Base-by-base conservation (phyloP, 2,113 vertebrate genomes). In the Arvicanthis niloticus region DNA sequence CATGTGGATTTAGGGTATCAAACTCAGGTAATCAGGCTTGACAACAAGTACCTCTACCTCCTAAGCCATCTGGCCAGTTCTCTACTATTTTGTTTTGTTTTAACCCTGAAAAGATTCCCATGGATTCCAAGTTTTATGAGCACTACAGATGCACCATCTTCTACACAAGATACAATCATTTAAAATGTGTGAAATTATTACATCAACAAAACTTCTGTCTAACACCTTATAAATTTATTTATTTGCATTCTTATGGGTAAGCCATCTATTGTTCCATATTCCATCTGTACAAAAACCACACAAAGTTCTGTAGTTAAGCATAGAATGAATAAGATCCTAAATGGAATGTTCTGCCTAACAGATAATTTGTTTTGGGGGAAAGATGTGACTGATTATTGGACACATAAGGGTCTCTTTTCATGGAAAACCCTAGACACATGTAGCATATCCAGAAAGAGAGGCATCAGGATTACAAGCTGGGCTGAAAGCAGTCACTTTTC, bases 101-200 rank as follows among this genome's bases (percentile, higher is more conserved):
- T 80, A 81, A 88, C 11, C 45, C 40, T 45, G 93, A 45, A 62
- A 93, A 94, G 37, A 91, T 95, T 93, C 75, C 45, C 37, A 67
- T 34, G 24, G 13, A 94, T 67, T 91, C 93, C 98, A 98, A 96
- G 85, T 53, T 96, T 82, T 93, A 93, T 40, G 29, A 93, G 95
- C 51, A 93, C 89, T 85, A 89, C 56, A 53, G 70, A 45, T 93
- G 16, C 12, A 81, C 76, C 94, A 93, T 93, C 60, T 98, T 93
- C 78, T 86, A 94, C 88, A 97, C 95, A 97, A 90, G 96, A 93
- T 95, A 2, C 15, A 42, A 88, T 22, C 86, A 4, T 92, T 94
- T 96, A 67, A 97, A 53, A 72, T 12, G 95, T 94, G 34, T 90
- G 86, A 96, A 95, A 93, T 40, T 96, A 58, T 88, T 90, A 93